Base-by-base conservation (phyloP, 92 coral and sea anemone species). In the Montipora capitata region DNA sequence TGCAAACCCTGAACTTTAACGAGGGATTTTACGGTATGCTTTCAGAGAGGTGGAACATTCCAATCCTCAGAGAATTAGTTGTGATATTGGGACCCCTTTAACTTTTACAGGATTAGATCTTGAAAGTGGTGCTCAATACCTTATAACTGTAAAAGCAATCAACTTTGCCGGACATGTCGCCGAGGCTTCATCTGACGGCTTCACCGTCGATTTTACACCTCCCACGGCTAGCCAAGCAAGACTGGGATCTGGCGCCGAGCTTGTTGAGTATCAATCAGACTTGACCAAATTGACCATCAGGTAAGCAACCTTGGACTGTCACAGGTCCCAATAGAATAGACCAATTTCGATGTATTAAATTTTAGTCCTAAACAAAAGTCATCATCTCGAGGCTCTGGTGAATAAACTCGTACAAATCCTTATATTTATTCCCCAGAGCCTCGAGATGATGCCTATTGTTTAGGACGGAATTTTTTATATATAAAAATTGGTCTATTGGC, bases 131-230 rank as follows among this genome's bases (percentile, higher is more conserved):
- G 89, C 87, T 16, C 91, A 81, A 74, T 96, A 96, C 78, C 16
- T 91, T 27, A 57, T 94, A 66, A 85, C 75, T 14, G 96, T 96
- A 16, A 91, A 92, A 79, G 98, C 95, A 45, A 86, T 88, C 5
- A 95, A 95, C 90, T 76, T 79, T 79, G 99, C 94, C 10, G 99
- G 94, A 2, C 95, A 95, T 48, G 82, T 80, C 62, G 77, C 27
- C 43, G 96, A 94, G 18, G 92, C 94, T 43, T 6, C 76, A 8
- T 96, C 99, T 0, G 89, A 94, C 52, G 99, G 95, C 1, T 92
- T 96, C 56, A 87, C 88, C 4, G 96, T 96, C 0, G 99, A 96
- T 83, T 93, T 86, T 69, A 95, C 95, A 14, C 94, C 99, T 61
- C 99, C 99, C 7, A 16, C 59, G 8, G 51, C 85, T 2, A 87